Evolutionary conservation across 2,113 vertebrate genomes (phyloP), one percentile per base, ranked within the genome.

Genomic region (Coptodon bakossiorum): DNA sequence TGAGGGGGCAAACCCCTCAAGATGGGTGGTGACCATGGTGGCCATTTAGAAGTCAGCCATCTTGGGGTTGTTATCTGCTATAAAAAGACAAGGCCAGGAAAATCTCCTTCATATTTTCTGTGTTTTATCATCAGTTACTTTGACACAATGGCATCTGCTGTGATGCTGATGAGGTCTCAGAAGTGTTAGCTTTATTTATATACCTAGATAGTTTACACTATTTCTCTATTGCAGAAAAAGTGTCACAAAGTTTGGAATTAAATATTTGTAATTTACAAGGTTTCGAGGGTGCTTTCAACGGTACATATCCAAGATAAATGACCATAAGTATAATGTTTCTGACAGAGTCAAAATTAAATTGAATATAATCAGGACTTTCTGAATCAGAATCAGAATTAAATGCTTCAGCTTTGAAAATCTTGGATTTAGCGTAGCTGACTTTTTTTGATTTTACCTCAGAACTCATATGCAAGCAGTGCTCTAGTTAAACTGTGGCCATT

Each of bases 101-200:
- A 59, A 31, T 9, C 1, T 59, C 0, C 57, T 9, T 59, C 57
- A 17, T 59, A 59, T 3, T 59, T 59, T 59, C 57, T 9, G 56
- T 59, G 57, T 59, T 59, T 59, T 31, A 31, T 59, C 27, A 17
- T 0, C 57, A 9, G 5, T 59, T 59, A 59, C 57, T 59, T 59
- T 59, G 57, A 59, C 27, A 31, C 27, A 31, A 31, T 17, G 27
- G 27, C 27, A 59, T 31, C 57, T 9, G 57, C 57, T 61, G 57
- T 61, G 57, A 61, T 61, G 57, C 27, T 61, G 27, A 61, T 0
- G 0, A 61, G 27, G 27, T 61, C 0, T 61, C 27, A 59, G 57
- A 59, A 59, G 57, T 59, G 14, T 59, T 59, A 59, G 8, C 5
- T 61, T 61, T 61, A 61, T 61, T 61, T 61, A 31, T 61, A 31